Evolutionary conservation across 2,888 invertebrate genomes (phyloP).

Genomic region (Anticlea derivata): DNA sequence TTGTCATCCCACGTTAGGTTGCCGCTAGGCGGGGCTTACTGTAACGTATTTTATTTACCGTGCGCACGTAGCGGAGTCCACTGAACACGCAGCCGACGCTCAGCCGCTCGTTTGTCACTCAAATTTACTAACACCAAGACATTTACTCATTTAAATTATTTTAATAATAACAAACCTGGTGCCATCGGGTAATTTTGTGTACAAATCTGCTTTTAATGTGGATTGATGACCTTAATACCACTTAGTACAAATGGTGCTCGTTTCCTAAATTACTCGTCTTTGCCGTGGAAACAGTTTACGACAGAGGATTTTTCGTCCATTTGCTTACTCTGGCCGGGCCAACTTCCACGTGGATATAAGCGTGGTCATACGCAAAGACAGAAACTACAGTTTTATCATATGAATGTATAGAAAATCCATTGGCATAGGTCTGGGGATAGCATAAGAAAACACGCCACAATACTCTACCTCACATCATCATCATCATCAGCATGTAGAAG

Average conservation of each 20-base stretch:
- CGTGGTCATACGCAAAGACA: constrained; percentile 61
- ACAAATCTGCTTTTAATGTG: constrained; percentile 30
- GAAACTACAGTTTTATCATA: too few species aligned
- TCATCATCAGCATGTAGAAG: too few species aligned
- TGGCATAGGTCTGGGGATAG: too few species aligned
- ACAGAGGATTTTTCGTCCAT: constrained; percentile 6
- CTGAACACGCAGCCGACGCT: constrained; percentile 59
- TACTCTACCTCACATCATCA: too few species aligned
- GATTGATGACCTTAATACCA: constrained; percentile 21
- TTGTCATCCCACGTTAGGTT: constrained; percentile 61
- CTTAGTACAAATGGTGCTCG: constrained; percentile 15
- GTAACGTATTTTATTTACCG: constrained; percentile 69
- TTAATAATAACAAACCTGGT: constrained; percentile 45
- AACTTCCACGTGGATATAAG: constrained; percentile 59
- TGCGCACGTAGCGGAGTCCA: constrained; percentile 64
- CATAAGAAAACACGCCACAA: too few species aligned
- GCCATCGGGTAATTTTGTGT: constrained; percentile 22
- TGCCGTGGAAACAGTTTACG: constrained; percentile 15
- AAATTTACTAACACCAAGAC: constrained; percentile 56
- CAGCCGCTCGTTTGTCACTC: constrained; percentile 71
- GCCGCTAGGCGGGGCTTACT: constrained; percentile 51
- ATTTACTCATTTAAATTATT: constrained; percentile 56
- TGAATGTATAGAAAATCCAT: too few species aligned
- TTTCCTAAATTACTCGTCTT: constrained; percentile 2
- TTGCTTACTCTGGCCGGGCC: constrained; percentile 57